phyloP scores from a whole-genome alignment of 2,888 invertebrate genomes.

The Clitarchus hookeri region DNA sequence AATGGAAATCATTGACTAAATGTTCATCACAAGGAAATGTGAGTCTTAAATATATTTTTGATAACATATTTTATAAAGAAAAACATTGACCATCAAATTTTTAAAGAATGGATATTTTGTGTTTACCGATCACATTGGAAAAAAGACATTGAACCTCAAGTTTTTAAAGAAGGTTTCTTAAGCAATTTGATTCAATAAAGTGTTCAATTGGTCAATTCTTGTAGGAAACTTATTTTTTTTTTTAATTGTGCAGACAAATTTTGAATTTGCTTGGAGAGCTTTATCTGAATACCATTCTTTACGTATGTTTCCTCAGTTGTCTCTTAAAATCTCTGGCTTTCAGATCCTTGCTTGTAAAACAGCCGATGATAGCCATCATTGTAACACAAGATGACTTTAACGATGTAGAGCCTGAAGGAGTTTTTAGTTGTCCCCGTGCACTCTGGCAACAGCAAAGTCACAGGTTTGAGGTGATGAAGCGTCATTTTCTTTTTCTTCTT shows the following conservation, averaged over 20 bases:
- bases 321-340: background rate
- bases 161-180: background rate
- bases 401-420: background rate
- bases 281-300: background rate
- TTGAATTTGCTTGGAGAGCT: no score
- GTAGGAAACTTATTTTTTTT: no score
- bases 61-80: background rate
- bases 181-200: no score
- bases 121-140: background rate
- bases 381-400: background rate
- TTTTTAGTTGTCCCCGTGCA: background rate
- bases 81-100: background rate
- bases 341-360: background rate
- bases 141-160: background rate
- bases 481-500: conserved; percentile 11
- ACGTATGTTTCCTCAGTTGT: conserved; percentile 3
- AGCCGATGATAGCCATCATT: background rate
- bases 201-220: no score
- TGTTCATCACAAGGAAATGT: background rate
- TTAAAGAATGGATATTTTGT: background rate
- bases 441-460: background rate
- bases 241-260: no score
- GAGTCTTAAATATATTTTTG: background rate
- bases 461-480: background rate
- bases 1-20: conserved; percentile 1